phyloP scores from a whole-genome alignment of 35 echinoderm and acorn worm genomes.

The Ptychodera flava region DNA sequence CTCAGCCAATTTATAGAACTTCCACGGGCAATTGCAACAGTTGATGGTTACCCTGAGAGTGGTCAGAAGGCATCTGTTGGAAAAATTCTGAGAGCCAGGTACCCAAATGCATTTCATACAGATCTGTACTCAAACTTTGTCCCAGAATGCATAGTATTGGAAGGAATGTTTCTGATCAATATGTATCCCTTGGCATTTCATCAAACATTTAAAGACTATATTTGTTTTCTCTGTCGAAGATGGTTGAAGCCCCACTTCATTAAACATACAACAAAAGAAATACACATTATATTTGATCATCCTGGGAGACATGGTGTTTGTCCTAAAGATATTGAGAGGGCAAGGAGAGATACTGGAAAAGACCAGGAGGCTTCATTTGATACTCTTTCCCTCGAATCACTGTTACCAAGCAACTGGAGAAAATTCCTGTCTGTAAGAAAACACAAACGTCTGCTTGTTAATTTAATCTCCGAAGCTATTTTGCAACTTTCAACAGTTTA shows the following conservation, averaged over 20 bases:
- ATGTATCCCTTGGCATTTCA: constrained; percentile 21
- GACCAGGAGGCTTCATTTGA: too few species aligned
- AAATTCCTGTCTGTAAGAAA: too few species aligned
- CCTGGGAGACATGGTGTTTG: constrained; percentile 20
- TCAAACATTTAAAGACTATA: constrained; percentile 29
- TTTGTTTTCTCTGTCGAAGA: constrained; percentile 16
- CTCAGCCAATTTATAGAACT: constrained; percentile 23
- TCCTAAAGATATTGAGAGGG: constrained; percentile 30
- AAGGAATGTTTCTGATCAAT: constrained; percentile 33
- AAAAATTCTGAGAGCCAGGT: constrained; percentile 3
- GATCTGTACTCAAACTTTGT: background rate
- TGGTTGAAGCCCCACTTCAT: background rate
- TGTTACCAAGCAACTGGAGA: too few species aligned
- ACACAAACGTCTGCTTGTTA: background rate
- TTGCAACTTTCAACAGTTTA: background rate
- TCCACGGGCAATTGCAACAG: constrained; percentile 18
- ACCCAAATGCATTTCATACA: constrained; percentile 6
- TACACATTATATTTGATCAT: constrained; percentile 41
- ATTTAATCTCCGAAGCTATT: background rate
- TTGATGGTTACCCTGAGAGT: constrained; percentile 8
- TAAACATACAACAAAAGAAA: constrained; percentile 11
- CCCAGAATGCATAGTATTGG: constrained; percentile 8
- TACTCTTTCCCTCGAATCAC: too few species aligned
- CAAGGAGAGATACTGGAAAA: constrained; percentile 4
- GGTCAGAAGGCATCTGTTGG: constrained; percentile 9